Base-by-base conservation (phyloP, 2,113 vertebrate genomes). In the Struthio camelus region DNA sequence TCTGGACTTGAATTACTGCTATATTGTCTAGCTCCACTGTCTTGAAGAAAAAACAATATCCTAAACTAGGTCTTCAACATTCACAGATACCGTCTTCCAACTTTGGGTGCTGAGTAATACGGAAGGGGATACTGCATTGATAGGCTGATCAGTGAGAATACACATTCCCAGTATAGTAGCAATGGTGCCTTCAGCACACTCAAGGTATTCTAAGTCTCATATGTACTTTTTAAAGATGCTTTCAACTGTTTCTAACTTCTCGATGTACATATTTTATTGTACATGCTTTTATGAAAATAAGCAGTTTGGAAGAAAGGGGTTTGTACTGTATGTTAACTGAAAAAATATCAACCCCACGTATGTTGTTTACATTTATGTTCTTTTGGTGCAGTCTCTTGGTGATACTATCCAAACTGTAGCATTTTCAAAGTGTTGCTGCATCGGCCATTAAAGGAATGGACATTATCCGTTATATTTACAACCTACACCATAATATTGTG, bases 91-190 rank as follows among this genome's bases (percentile, higher is more conserved):
- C 67, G 44, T 40, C 59, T 91, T 83, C 76, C 66, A 71, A 1
- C 71, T 83, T 82, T 64, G 65, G 91, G 89, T 96, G 92, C 92
- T 84, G 91, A 92, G 78, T 40, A 20, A 42, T 17, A 20, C 34
- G 51, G 72, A 59, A 71, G 9, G 94, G 97, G 94, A 90, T 81
- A 20, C 91, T 94, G 95, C 89, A 10, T 1, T 64, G 85, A 23
- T 19, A 73, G 90, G 87, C 90, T 79, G 81, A 4, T 20, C 15
- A 50, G 40, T 0, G 77, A 54, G 61, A 79, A 70, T 48, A 80
- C 86, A 93, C 97, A 95, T 97, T 98, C 97, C 97, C 95, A 80
- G 48, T 28, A 24, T n/a, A 90, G 86, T 82, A 88, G 96, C 96
- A 86, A 80, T 1, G 38, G 94, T 95, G 75, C 93, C 95, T 96